Conservation (phyloP, 2,797 vertebrate genomes). For the Rhadinocentrus ornatus region DNA sequence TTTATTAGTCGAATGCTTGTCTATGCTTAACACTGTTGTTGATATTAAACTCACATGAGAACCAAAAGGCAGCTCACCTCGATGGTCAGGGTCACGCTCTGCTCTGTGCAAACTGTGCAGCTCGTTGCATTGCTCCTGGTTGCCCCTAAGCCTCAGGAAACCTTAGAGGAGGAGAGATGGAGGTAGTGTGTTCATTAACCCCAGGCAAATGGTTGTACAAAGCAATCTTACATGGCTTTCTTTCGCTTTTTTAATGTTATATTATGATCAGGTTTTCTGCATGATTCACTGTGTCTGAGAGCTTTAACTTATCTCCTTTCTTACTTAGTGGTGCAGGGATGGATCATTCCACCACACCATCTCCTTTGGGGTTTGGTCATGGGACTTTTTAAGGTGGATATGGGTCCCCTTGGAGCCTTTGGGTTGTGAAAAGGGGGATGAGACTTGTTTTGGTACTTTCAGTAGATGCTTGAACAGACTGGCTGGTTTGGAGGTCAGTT, state of each 20-base stretch:
- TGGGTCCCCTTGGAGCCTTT: neutral
- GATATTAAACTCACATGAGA: conserved; percentile 39
- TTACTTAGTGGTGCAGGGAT: too few relatives aligned
- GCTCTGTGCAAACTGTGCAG: conserved; percentile 47
- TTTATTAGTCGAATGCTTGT: conserved; percentile 29
- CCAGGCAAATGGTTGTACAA: conserved; percentile 46
- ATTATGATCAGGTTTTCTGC: conserved; percentile 17
- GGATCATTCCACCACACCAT: too few relatives aligned
- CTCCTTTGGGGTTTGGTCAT: neutral
- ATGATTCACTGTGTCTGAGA: neutral
- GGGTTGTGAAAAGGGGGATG: neutral
- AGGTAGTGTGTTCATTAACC: conserved; percentile 59
- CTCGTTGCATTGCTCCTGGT: conserved; percentile 66
- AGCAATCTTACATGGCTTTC: conserved; percentile 30
- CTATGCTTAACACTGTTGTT: conserved; percentile 31
- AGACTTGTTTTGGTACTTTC: neutral
- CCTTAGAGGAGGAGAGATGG: conserved; percentile 38
- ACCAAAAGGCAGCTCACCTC: conserved; percentile 38
- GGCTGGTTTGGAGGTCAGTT: too few relatives aligned
- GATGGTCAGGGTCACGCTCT: conserved; percentile 46
- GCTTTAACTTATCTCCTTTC: neutral
- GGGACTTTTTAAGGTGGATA: neutral
- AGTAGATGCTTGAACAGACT: neutral
- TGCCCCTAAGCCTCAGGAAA: conserved; percentile 67
- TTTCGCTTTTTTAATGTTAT: conserved; percentile 26